phyloP scores from a whole-genome alignment of 2,888 invertebrate species.

The Aphidius colemani region DNA sequence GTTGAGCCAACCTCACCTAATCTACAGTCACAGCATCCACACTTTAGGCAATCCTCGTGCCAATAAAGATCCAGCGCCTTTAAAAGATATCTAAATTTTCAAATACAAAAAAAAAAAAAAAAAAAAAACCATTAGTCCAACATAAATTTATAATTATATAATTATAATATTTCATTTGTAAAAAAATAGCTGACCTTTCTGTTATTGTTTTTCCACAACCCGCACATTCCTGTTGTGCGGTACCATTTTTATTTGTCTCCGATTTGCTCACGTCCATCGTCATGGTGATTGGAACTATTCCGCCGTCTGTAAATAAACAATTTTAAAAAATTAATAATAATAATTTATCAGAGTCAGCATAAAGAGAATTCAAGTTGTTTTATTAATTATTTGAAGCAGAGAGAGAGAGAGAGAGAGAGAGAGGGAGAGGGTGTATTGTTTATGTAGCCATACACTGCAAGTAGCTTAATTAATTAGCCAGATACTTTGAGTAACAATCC shows the following conservation, averaged over 20 bases:
- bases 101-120: no score
- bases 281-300: conserved; percentile 66
- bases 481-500: conserved; percentile 61
- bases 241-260: conserved; percentile 64
- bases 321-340: no score
- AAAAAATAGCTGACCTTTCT: conserved; percentile 64
- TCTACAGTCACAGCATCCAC: conserved; percentile 95
- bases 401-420: conserved; percentile 25
- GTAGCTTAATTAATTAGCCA: conserved; percentile 60
- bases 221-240: conserved; percentile 79
- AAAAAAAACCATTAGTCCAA: no score
- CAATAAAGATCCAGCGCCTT: conserved; percentile 93
- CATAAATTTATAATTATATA: no score
- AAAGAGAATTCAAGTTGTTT: conserved; percentile 20
- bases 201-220: conserved; percentile 94
- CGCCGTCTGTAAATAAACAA: conserved; percentile 47
- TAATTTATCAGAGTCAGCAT: background rate
- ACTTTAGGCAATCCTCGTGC: conserved; percentile 98
- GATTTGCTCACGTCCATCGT: conserved; percentile 89
- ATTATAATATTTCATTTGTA: background rate
- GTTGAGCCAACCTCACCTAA: conserved; percentile 96
- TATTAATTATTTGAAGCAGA: conserved; percentile 18
- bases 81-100: conserved; percentile 71
- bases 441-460: conserved; percentile 34
- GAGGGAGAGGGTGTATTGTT: conserved; percentile 36